Percentiles rank a stretch among this genome's conserved stretches.
Conservation (phyloP, 1,140 invertebrate species). For the Drosophila repletoides region DNA sequence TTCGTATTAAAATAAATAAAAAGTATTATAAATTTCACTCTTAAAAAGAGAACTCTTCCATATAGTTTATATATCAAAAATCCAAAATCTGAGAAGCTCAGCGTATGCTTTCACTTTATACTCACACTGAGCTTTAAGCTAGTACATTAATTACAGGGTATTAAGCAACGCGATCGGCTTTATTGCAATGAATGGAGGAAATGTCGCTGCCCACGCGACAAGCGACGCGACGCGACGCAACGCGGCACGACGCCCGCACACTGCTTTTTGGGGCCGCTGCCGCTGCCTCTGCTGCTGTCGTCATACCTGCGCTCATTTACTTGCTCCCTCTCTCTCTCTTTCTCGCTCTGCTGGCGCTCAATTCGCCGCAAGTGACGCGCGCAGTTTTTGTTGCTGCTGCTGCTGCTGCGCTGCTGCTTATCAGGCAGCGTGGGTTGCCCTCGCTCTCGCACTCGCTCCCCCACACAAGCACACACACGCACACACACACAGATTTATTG, state of each 20-base stretch:
- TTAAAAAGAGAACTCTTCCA: no score
- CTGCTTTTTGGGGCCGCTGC: constrained; percentile 27
- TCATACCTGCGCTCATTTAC: constrained; percentile 18
- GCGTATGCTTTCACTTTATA: no score
- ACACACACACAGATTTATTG: not conserved
- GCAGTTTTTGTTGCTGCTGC: constrained; percentile 41
- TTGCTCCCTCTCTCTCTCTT: not conserved
- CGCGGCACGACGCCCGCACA: constrained; percentile 27
- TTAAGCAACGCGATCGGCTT: constrained; percentile 14
- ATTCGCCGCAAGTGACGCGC: constrained; percentile 69
- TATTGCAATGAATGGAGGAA: constrained; percentile 36
- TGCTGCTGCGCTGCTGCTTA: constrained; percentile 9
- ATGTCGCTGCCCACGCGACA: constrained; percentile 43
- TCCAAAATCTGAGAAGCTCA: no score
- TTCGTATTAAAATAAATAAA: no score
- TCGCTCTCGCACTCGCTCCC: not conserved
- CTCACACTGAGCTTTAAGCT: not conserved
- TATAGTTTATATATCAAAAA: no score
- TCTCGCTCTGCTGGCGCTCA: constrained; percentile 16
- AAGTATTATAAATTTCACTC: no score
- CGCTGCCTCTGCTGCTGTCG: constrained; percentile 14
- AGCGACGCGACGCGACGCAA: constrained; percentile 1
- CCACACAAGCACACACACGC: not conserved
- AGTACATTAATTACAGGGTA: constrained; percentile 20
- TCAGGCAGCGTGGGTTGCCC: constrained; percentile 27